A percentile compares a stretch with the other conserved stretches of the same genome.
These are phyloP conservation scores for Lasioglossum malachurum DNA, from an alignment of 2,888 invertebrate species.

Conservation along the genomic window DNA sequence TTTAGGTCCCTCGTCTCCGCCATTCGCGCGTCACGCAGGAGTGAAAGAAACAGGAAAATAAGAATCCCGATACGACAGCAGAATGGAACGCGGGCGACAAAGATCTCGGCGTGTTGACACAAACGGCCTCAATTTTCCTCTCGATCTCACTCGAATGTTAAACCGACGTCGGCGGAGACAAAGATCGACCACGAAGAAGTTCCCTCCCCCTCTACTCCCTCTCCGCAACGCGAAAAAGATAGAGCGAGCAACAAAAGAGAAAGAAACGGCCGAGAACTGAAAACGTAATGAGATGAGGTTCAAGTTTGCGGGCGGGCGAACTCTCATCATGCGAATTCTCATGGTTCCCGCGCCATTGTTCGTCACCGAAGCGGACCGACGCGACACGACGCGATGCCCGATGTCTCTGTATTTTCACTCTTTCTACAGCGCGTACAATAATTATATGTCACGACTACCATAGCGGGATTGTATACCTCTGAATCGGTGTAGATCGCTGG, in stretches of 20 bases:
- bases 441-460: too few species aligned
- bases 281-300: background rate
- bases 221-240: background rate
- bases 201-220: background rate
- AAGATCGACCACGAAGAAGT: background rate
- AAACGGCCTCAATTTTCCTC: slow-evolving; percentile 13
- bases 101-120: slow-evolving; percentile 7
- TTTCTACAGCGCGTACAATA: too few species aligned
- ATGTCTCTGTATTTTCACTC: too few species aligned
- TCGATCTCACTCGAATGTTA: slow-evolving; percentile 10
- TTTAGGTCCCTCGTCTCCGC: background rate
- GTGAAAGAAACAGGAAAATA: background rate
- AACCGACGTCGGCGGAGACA: background rate
- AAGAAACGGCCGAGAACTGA: background rate
- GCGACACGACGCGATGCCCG: too few species aligned
- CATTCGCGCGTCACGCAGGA: background rate
- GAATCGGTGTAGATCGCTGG: too few species aligned
- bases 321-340: too few species aligned
- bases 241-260: background rate
- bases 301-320: too few species aligned
- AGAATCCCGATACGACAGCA: background rate
- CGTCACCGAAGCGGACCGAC: too few species aligned
- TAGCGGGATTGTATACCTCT: too few species aligned
- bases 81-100: background rate
- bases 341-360: too few species aligned